Evolutionary conservation across 2,888 invertebrate genomes (phyloP).

Genomic region (Bruchidius siliquastri): DNA sequence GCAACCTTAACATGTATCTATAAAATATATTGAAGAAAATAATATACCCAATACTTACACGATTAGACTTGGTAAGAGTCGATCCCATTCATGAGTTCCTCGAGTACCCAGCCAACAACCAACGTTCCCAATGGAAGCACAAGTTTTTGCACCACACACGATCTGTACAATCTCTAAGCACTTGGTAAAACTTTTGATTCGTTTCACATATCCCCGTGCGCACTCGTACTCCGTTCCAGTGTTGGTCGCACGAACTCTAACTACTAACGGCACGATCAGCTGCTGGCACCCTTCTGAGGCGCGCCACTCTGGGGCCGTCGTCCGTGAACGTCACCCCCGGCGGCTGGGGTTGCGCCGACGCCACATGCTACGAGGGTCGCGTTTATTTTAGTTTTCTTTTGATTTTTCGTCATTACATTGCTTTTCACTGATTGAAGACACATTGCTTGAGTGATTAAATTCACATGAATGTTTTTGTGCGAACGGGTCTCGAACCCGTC

Average conservation of each 20-base stretch:
- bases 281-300: neutral
- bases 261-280: neutral
- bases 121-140: conserved; percentile 3
- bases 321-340: neutral
- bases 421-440: too few relatives aligned
- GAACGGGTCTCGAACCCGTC: too few relatives aligned
- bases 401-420: too few relatives aligned
- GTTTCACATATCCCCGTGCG: neutral
- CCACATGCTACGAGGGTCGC: neutral
- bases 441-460: too few relatives aligned
- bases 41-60: conserved; percentile 40
- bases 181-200: neutral
- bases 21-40: too few relatives aligned
- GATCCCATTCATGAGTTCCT: conserved; percentile 49
- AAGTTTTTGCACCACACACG: conserved; percentile 2
- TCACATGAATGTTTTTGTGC: too few relatives aligned
- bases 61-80: conserved; percentile 49
- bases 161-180: neutral
- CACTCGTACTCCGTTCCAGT: neutral
- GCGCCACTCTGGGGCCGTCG: conserved; percentile 1
- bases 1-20: too few relatives aligned
- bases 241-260: neutral
- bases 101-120: conserved; percentile 1
- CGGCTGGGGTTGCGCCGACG: conserved; percentile 1
- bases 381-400: neutral